phyloP scores from a whole-genome alignment of 2,888 invertebrate species.

The Chorisops tibialis region DNA sequence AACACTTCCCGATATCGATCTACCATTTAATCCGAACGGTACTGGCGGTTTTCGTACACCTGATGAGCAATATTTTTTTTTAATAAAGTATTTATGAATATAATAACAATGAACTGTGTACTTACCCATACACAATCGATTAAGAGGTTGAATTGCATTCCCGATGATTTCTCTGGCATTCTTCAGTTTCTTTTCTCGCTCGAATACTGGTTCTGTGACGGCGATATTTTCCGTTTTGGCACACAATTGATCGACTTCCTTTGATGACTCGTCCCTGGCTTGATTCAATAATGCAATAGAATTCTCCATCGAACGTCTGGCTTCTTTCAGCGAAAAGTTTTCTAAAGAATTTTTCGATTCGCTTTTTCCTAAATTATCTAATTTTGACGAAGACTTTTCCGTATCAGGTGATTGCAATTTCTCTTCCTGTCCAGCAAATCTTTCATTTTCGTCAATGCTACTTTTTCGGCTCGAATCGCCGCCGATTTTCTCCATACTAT shows the following conservation, averaged over 20 bases:
- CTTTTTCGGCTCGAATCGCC: constrained; percentile 32
- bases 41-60: constrained; percentile 63
- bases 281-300: constrained; percentile 62
- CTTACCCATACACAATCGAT: constrained; percentile 38
- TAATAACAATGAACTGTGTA: not conserved
- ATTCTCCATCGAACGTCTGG: constrained; percentile 59
- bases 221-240: constrained; percentile 49
- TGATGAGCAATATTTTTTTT: constrained; percentile 29
- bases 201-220: constrained; percentile 47
- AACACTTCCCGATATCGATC: constrained; percentile 60
- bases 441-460: constrained; percentile 25
- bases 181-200: constrained; percentile 59
- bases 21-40: constrained; percentile 58
- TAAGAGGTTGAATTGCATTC: constrained; percentile 60
- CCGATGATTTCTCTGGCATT: constrained; percentile 72
- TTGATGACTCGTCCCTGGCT: constrained; percentile 50
- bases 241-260: constrained; percentile 51
- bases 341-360: constrained; percentile 57
- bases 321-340: constrained; percentile 58
- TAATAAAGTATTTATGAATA: not conserved
- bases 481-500: constrained; percentile 36
- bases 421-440: constrained; percentile 8
- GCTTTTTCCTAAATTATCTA: constrained; percentile 49
- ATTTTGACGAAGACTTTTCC: constrained; percentile 35
- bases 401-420: not conserved